Evolutionary conservation across 2,113 vertebrate species (phyloP), one percentile per base, ranked within the genome.

Genomic region (Ptychochromis oligacanthus): DNA sequence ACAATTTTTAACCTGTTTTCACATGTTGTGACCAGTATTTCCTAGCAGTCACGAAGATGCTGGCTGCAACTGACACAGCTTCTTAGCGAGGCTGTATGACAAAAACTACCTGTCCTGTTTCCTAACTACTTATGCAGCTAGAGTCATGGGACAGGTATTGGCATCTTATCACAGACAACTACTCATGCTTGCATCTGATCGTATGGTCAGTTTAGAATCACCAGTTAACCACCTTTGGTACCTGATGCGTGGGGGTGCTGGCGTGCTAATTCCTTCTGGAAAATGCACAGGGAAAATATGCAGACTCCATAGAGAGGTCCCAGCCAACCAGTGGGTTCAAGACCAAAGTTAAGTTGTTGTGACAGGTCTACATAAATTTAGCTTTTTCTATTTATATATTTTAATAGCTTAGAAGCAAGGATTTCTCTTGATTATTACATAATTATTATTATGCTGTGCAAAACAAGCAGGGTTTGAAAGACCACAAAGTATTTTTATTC

Each of bases 351-450:
- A 12, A 17, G 4, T 17, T 26, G 64, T 18, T 67, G 22, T 15
- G 40, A 49, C 40, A 2, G 40, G 15, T 28, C 64, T 49, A 26
- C 52, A 9, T 15, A 18, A 4, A 43, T 43, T 24, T 65, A 15
- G n/a, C 4, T 43, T 26, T 17, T 43, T 65, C n/a, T 67, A 36
- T 18, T 67, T 46, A 26, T 0, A 1, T 46, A 18, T 49, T 67
- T 2, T 67, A 3, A 2, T 49, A 15, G 43, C 43, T 46, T 14
- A 49, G 40, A 28, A 64, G 2, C 12, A 64, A 67, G 15, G 40
- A 18, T 28, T 24, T 67, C 0, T 70, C 38, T 0, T 65, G 40
- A 65, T 43, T 40, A 65, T 43, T 24, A 40, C n/a, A 0, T 40
- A 24, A 15, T 62, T 5, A 62, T 64, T 64, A 22, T 64, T 22